These are phyloP conservation scores for Xiphydria camelus DNA, from an alignment of 2,888 invertebrate species.

Conservation along the genomic window DNA sequence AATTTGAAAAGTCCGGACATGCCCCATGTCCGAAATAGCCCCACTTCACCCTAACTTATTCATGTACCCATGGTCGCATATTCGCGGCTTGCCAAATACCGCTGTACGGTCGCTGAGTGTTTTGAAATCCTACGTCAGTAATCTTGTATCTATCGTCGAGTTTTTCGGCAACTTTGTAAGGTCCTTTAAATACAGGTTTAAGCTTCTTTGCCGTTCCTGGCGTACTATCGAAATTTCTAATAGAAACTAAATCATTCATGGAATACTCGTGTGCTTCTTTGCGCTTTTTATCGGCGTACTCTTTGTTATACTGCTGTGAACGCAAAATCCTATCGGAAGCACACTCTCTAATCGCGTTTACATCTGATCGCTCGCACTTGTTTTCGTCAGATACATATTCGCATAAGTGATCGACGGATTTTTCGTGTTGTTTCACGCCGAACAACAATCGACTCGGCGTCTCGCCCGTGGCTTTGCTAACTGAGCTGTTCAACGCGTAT, in stretches of 20 bases:
- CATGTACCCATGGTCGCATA: slow-evolving; percentile 9
- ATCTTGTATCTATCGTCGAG: slow-evolving; percentile 9
- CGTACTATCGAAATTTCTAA: slow-evolving; percentile 14
- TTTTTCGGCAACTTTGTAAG: slow-evolving; percentile 6
- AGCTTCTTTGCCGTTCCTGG: slow-evolving; percentile 4
- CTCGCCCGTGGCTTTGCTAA: slow-evolving; percentile 27
- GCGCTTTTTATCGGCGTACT: too few relatives aligned
- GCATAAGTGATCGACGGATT: not conserved
- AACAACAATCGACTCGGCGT: slow-evolving; percentile 21
- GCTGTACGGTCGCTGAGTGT: slow-evolving; percentile 8
- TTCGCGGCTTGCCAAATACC: slow-evolving; percentile 11
- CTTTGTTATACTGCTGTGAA: too few relatives aligned
- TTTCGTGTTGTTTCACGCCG: not conserved
- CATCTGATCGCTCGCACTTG: too few relatives aligned
- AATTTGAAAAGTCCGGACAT: too few relatives aligned
- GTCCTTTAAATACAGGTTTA: slow-evolving; percentile 1
- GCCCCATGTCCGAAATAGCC: too few relatives aligned
- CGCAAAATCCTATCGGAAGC: too few relatives aligned
- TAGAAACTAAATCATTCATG: slow-evolving; percentile 3
- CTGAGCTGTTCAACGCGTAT: slow-evolving; percentile 12
- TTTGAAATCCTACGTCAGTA: slow-evolving; percentile 8
- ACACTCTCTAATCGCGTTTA: too few relatives aligned
- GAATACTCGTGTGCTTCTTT: slow-evolving; percentile 12
- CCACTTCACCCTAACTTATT: too few relatives aligned
- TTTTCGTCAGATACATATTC: too few relatives aligned